Base-by-base conservation (phyloP, 2,113 vertebrate genomes). In the Sinocyclocheilus maitianheensis region DNA sequence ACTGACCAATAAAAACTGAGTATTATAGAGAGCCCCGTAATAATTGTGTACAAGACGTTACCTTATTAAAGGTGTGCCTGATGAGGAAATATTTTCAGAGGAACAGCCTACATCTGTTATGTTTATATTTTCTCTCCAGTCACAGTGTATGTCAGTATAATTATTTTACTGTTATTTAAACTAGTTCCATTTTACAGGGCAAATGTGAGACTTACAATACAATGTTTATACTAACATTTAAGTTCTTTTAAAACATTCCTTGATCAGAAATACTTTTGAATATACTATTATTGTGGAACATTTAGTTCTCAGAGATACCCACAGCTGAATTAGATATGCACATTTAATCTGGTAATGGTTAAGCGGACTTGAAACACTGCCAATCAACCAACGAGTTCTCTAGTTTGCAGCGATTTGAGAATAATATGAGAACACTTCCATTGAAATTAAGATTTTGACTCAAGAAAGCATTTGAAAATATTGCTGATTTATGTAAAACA, bases 401-500 rank as follows among this genome's bases (percentile, higher is more conserved):
- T 81, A 43, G 75, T 37, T 78, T 81, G 58, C 30, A 81, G 12
- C 8, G 9, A 63, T 63, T n/a, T 80, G 58, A 63, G 16, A 63
- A 60, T 48, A 30, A 37, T 11, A 30, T 22, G 10, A 30, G 7
- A 63, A 12, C 9, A 43, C 26, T 81, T 48, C 1, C 18, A 22
- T 65, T 81, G 60, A 24, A 76, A 51, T 26, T 5, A 11, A 34
- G 14, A 34, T 69, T 2, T 18, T 69, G 65, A 78, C 51, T 22
- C 10, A 55, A 18, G n/a, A 76, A 77, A 77, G 9, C 55, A 14
- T 77, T 30, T 77, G 12, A 53, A 53, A 53, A 53, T 53, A 53
- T 53, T 14, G 53, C 6, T 4, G 16, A 4, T 18, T 55, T 55
- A 55, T 77, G 51, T 77, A 77, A 77, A 78, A 30, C 43, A 43